phyloP scores from a whole-genome alignment of 2,797 vertebrate genomes.

The Urophycis tenuis region DNA sequence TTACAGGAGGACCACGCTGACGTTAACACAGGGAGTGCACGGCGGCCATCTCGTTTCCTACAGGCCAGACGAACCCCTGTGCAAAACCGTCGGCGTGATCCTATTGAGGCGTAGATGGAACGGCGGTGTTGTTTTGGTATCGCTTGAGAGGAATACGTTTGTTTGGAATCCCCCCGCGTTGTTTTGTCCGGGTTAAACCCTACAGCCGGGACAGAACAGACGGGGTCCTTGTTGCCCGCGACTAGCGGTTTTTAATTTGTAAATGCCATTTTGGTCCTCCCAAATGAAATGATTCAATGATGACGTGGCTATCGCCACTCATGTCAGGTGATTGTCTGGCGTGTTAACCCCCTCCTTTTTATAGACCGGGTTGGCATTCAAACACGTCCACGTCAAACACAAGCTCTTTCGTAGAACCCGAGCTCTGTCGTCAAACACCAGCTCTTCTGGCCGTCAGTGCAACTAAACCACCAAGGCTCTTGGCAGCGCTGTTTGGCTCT shows the following conservation, averaged over 20 bases:
- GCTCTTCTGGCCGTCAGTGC: slow-evolving; percentile 1
- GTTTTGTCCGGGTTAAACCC: not conserved
- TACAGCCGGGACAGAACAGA: not conserved
- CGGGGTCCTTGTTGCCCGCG: not conserved
- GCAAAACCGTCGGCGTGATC: too few relatives aligned
- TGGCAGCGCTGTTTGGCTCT: not conserved
- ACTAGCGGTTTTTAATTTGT: not conserved
- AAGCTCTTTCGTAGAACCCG: too few relatives aligned
- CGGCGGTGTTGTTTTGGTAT: too few relatives aligned
- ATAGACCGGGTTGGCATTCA: not conserved
- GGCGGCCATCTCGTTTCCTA: too few relatives aligned
- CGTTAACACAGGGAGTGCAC: too few relatives aligned
- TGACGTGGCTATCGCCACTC: too few relatives aligned
- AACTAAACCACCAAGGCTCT: slow-evolving; percentile 6
- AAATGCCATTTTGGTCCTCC: not conserved
- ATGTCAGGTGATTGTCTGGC: not conserved
- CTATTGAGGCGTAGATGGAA: too few relatives aligned
- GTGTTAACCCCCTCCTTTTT: not conserved
- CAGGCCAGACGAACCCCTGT: too few relatives aligned
- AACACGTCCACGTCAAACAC: not conserved
- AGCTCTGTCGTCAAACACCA: not conserved
- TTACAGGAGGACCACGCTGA: too few relatives aligned
- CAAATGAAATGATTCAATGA: not conserved
- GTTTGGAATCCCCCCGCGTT: not conserved
- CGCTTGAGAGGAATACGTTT: not conserved